Evolutionary conservation across 2,888 invertebrate genomes (phyloP), one percentile per base, ranked within the genome.

Genomic region (Notodonta dromedarius): DNA sequence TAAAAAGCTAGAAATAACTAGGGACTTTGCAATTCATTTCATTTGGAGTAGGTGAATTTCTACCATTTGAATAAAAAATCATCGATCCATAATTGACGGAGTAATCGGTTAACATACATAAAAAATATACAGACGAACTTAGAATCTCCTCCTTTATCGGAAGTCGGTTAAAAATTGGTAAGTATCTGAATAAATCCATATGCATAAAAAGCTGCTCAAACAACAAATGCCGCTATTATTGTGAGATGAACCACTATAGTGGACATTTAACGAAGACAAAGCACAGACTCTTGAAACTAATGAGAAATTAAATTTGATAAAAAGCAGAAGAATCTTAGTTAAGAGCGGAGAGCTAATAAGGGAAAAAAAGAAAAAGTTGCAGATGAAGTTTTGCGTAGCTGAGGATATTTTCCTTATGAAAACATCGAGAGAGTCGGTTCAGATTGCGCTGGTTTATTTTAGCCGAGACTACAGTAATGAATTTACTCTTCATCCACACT

Each of bases 341-440:
- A 87, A 87, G 83, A 85, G 77, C 78, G 82, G 80, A 80, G 84
- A 87, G 86, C 83, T 86, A 88, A 89, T 88, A 88, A 87, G 75
- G 73, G 72, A 77, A 82, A 81, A 82, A 81, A 85, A 81, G 79
- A 82, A 88, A 86, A 89, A 87, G 82, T 87, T 84, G 74, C 78
- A 80, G 80, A 84, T 82, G 78, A 89, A 89, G 87, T 87, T 88
- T 87, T 84, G 82, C 82, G 86, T 82, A 77, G 78, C 80, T 78
- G 73, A 79, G 78, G 78, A 87, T 87, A 88, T 81, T 84, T 88
- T 88, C 83, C 84, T 86, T 85, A 85, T 86, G 82, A 85, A 87
- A 87, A 87, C 83, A 84, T 83, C 80, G 78, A 74, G 80, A 78
- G 80, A 85, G 78, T 80, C 77, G 74, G 79, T 79, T 82, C 78